Evolutionary conservation across 2,797 vertebrate genomes (phyloP), one percentile per base, ranked within the genome.

Genomic region (Ceryle rudis): DNA sequence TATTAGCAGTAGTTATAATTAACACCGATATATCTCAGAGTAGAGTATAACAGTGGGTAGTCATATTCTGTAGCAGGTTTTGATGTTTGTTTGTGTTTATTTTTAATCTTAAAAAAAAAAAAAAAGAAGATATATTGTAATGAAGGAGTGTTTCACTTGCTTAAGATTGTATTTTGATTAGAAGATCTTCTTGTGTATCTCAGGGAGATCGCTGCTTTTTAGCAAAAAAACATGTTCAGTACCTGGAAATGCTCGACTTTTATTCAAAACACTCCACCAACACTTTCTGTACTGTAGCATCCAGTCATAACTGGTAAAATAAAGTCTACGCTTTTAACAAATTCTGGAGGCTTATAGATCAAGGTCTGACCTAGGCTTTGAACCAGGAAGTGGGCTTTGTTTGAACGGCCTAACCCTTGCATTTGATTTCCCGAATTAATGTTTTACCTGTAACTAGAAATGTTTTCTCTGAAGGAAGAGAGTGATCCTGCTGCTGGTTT

Each of bases 371-470:
- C 55, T 9, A 26, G 57, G 82, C 79, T 94, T 87, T 89, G 86
- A 96, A 95, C 88, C 71, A 23, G 94, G 93, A 95, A 95, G 71
- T 0, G 0, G 26, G 37, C 67, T 97, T 80, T 89, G 64, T 95
- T 94, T 95, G 93, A 95, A 80, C 33, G 60, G 80, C 86, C 31
- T 54, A 89, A 67, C 67, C 12, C 58, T 65, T 33, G 17, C 67
- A 41, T 87, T 94, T 73, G 70, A 87, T 95, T 95, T 92, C 74
- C 77, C 19, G 70, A 94, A 96, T 97, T 96, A 96, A 95, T 97
- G 64, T 96, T 97, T 96, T 89, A 97, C 89, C 37, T 54, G 47
- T 71, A 80, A 79, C 70, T 64, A 51, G 66, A 75, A 71, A 46
- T 33, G 64, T 69, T 82, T 85, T 33, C 69, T 82, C 25, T 78